phyloP scores from a whole-genome alignment of 2,888 invertebrate genomes.

The Tetragonisca angustula region DNA sequence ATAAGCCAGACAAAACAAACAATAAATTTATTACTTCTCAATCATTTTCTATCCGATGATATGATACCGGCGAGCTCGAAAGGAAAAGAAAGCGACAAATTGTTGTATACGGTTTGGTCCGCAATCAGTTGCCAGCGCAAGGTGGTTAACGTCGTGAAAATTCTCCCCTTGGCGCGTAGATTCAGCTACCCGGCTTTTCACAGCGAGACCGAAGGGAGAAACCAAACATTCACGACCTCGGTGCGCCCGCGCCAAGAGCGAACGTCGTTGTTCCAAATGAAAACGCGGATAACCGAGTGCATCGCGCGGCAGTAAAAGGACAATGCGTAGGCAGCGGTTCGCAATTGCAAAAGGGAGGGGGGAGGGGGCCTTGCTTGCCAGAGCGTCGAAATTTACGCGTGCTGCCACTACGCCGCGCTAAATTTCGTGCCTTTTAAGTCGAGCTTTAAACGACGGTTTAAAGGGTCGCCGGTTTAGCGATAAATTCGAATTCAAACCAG shows the following conservation, averaged over 20 bases:
- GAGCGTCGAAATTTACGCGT: constrained; percentile 59
- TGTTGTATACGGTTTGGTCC: too few relatives aligned
- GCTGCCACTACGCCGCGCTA: constrained; percentile 35
- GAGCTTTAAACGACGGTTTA: constrained; percentile 54
- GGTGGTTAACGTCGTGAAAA: background rate
- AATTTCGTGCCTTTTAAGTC: constrained; percentile 59
- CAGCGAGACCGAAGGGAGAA: background rate
- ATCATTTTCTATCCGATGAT: too few relatives aligned
- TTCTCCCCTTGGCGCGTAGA: background rate
- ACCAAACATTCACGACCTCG: constrained; percentile 3
- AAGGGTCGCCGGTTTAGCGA: constrained; percentile 33
- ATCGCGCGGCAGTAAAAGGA: constrained; percentile 49
- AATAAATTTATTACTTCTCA: too few relatives aligned
- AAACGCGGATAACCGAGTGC: constrained; percentile 40
- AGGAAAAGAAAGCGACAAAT: too few relatives aligned
- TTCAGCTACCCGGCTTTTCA: background rate
- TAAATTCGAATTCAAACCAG: constrained; percentile 50
- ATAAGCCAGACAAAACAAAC: too few relatives aligned
- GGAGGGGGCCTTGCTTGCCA: constrained; percentile 14
- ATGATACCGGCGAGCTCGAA: too few relatives aligned
- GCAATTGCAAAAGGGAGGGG: constrained; percentile 25
- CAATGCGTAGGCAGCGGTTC: constrained; percentile 48
- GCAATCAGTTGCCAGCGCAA: too few relatives aligned
- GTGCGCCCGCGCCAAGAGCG: background rate
- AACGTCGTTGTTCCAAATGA: constrained; percentile 24